These are phyloP conservation scores for Antheraea assamensis DNA, from an alignment of 2,888 invertebrate species.

Conservation along the genomic window DNA sequence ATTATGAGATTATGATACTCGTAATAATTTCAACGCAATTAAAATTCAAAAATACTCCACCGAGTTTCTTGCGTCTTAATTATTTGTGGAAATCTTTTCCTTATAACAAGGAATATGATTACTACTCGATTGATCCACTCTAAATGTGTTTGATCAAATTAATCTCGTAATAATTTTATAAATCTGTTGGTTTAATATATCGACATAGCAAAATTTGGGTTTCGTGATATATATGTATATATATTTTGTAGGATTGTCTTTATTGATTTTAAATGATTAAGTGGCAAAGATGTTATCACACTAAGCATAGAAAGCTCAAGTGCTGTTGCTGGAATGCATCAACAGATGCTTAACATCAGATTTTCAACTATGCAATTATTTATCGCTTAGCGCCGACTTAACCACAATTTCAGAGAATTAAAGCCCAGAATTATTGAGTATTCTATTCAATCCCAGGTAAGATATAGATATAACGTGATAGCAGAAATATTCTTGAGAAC, in stretches of 20 bases:
- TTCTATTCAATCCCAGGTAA: too few species aligned
- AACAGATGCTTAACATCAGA: too few species aligned
- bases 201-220: too few species aligned
- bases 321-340: too few species aligned
- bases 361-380: too few species aligned
- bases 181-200: neutral
- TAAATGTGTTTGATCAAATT: conserved; percentile 8
- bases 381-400: too few species aligned
- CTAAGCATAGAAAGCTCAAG: too few species aligned
- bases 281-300: neutral
- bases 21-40: conserved; percentile 76
- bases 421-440: too few species aligned
- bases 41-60: conserved; percentile 66
- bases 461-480: neutral
- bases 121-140: conserved; percentile 36
- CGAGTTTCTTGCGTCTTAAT: conserved; percentile 62
- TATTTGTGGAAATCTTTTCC: conserved; percentile 57
- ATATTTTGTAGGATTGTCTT: neutral
- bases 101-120: conserved; percentile 37
- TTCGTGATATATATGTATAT: too few species aligned
- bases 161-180: neutral
- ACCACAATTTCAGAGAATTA: too few species aligned
- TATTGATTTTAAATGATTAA: neutral
- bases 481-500: neutral
- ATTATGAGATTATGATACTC: conserved; percentile 79